phyloP scores from a whole-genome alignment of 2,888 invertebrate genomes.

The Liodrosophila aerea region DNA sequence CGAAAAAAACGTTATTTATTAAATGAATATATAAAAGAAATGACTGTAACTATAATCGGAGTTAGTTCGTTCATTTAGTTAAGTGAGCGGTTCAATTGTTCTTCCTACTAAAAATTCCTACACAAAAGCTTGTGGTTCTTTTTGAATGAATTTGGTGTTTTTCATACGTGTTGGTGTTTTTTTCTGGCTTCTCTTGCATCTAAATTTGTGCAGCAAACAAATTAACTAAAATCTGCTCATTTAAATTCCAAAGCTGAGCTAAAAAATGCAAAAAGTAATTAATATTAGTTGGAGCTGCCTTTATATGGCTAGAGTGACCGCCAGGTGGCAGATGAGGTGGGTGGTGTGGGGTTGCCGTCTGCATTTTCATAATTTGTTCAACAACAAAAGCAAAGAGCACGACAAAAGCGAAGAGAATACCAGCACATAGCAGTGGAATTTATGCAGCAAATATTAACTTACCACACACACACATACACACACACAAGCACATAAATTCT shows the following conservation, averaged over 20 bases:
- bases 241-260: constrained; percentile 45
- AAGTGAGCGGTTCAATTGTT: too few species aligned
- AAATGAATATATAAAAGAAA: too few species aligned
- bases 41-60: too few species aligned
- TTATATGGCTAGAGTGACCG: too few species aligned
- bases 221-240: constrained; percentile 60
- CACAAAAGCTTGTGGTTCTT: too few species aligned
- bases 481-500: constrained; percentile 40
- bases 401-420: constrained; percentile 53
- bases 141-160: too few species aligned
- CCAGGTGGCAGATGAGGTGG: background rate
- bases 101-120: too few species aligned
- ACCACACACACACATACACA: constrained; percentile 40
- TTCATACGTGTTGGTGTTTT: too few species aligned
- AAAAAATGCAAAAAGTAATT: constrained; percentile 64
- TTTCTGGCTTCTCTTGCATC: too few species aligned
- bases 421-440: constrained; percentile 65
- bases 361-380: constrained; percentile 67
- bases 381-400: constrained; percentile 48
- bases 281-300: constrained; percentile 42
- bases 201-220: constrained; percentile 47
- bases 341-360: constrained; percentile 25
- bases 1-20: too few species aligned
- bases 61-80: too few species aligned
- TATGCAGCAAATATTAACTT: constrained; percentile 76